Conservation (phyloP, 2,113 vertebrate species). For the Cryptoleucopteryx plumbea region DNA sequence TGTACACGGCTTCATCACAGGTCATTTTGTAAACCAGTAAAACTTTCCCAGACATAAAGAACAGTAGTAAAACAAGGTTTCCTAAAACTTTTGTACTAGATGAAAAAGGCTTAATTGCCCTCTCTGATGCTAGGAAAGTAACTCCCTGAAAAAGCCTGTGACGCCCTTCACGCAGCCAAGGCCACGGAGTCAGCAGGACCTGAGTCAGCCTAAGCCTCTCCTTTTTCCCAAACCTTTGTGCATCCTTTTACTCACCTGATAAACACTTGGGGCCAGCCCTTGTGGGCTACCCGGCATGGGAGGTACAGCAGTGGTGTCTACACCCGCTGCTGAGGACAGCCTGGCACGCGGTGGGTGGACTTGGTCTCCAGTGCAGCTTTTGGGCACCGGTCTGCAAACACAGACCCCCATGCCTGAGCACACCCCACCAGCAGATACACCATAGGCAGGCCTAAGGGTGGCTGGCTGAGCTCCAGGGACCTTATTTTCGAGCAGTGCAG, state of each 20-base stretch:
- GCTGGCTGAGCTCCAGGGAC: background rate
- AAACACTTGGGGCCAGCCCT: too few species aligned
- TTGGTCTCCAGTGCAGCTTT: background rate
- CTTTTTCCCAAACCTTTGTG: background rate
- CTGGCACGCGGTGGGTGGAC: rapidly evolving
- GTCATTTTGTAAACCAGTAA: background rate
- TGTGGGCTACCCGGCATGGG: rapidly evolving
- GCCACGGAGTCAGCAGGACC: background rate
- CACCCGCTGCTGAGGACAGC: background rate
- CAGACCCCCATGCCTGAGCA: background rate
- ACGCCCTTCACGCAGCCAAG: background rate
- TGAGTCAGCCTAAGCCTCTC: background rate
- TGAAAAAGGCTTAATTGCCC: background rate
- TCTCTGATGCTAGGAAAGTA: background rate
- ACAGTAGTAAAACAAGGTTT: background rate
- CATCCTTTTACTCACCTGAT: rapidly evolving
- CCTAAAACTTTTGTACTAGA: background rate
- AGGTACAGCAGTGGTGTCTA: background rate
- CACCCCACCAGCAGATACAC: background rate
- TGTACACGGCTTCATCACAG: background rate
- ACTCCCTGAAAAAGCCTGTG: background rate
- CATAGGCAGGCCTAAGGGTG: background rate
- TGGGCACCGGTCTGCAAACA: background rate
- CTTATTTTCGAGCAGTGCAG: background rate
- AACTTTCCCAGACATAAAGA: background rate